A percentile compares a stretch with the other conserved stretches of the same genome.
phyloP scores from a whole-genome alignment of 2,797 vertebrate species.

The Chelonia mydas region DNA sequence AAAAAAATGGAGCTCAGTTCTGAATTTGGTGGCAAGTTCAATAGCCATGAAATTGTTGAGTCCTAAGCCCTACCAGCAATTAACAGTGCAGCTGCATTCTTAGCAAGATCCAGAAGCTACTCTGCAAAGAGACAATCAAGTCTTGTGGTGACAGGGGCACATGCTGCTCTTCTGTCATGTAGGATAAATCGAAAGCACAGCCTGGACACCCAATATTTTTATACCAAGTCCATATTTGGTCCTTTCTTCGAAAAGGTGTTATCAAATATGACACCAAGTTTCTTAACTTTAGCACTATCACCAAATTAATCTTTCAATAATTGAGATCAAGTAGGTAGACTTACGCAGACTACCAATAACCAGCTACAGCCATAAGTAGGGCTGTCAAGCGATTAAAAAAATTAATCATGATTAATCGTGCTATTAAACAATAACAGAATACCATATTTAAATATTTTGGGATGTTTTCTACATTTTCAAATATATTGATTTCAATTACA shows the following conservation, averaged over 20 bases:
- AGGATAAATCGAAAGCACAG: not conserved
- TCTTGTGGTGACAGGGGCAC: not conserved
- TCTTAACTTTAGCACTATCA: not conserved
- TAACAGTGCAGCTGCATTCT: not conserved
- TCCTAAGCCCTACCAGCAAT: rapidly evolving
- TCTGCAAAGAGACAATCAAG: not conserved
- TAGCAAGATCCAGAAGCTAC: not conserved
- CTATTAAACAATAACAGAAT: too few species aligned
- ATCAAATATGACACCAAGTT: not conserved
- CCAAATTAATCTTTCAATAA: not conserved
- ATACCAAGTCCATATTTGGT: not conserved
- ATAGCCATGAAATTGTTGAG: not conserved
- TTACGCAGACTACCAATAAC: not conserved
- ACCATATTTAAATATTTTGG: too few species aligned
- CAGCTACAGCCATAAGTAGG: not conserved
- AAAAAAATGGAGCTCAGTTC: not conserved
- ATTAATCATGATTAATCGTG: too few species aligned
- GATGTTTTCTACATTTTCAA: too few species aligned
- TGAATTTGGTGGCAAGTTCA: not conserved
- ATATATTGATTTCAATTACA: too few species aligned
- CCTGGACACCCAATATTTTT: not conserved
- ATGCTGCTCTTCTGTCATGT: not conserved
- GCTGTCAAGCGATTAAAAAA: too few species aligned
- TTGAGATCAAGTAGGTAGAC: not conserved
- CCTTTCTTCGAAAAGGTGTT: not conserved